These are phyloP conservation scores for Campylomormyrus tamandua DNA, from an alignment of 2,113 vertebrate species.

Conservation along the genomic window DNA sequence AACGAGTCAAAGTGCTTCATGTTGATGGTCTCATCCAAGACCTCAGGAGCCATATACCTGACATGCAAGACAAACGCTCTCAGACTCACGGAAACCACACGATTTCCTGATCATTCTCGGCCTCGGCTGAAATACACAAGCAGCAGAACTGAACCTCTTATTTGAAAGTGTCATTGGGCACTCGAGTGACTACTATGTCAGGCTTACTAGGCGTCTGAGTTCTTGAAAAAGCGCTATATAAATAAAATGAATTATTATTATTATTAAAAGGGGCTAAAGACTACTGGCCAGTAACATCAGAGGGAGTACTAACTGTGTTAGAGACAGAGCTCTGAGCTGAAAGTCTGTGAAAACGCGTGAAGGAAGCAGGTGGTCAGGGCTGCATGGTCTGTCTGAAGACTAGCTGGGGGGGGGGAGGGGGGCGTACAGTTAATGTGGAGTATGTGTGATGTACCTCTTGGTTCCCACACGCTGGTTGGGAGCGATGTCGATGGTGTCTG, in stretches of 20 bases:
- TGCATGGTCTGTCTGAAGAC: not conserved
- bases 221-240: too few relatives aligned
- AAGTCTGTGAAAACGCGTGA: not conserved
- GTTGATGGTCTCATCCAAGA: constrained; percentile 91
- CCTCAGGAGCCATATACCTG: constrained; percentile 97
- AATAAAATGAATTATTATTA: too few relatives aligned
- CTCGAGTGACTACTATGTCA: not conserved
- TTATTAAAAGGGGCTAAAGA: not conserved
- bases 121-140: not conserved
- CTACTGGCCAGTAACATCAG: not conserved
- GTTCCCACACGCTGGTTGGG: constrained; percentile 93
- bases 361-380: not conserved
- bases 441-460: constrained; percentile 67
- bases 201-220: not conserved
- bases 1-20: constrained; percentile 97
- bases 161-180: not conserved
- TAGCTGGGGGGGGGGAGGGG: not conserved
- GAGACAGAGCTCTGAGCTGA: not conserved
- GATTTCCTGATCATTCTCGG: too few relatives aligned
- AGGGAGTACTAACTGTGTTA: not conserved
- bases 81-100: not conserved
- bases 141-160: not conserved
- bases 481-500: constrained; percentile 90
- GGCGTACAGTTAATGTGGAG: not conserved
- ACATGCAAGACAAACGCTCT: not conserved